phyloP scores from a whole-genome alignment of 2,888 invertebrate genomes.

The Scaptomyza tumidula region DNA sequence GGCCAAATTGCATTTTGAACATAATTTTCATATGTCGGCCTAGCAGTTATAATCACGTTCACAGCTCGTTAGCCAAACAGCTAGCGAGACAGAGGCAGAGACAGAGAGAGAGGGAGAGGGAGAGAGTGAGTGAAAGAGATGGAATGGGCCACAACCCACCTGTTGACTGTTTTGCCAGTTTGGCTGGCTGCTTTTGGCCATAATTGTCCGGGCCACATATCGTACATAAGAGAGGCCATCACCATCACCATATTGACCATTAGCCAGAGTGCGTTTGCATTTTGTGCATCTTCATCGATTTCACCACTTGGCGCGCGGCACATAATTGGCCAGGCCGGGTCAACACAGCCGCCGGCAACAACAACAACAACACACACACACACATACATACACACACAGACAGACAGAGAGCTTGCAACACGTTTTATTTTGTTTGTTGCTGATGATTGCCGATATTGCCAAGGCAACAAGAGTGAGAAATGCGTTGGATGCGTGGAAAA shows the following conservation, averaged over 20 bases:
- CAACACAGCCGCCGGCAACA: constrained; percentile 52
- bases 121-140: not conserved
- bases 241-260: constrained; percentile 78
- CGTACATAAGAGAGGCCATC: constrained; percentile 65
- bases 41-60: constrained; percentile 79
- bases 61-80: constrained; percentile 74
- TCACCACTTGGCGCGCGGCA: constrained; percentile 77
- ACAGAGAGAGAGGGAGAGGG: not conserved
- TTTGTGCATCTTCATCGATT: constrained; percentile 81
- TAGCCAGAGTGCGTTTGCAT: constrained; percentile 78
- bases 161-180: constrained; percentile 45
- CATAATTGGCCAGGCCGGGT: constrained; percentile 76
- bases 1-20: constrained; percentile 77
- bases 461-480: constrained; percentile 63
- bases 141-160: constrained; percentile 67
- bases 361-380: not conserved
- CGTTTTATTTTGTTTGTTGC: constrained; percentile 49
- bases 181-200: constrained; percentile 53
- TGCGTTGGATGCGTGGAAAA: constrained; percentile 78
- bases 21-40: constrained; percentile 80
- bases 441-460: constrained; percentile 77
- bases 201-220: constrained; percentile 77
- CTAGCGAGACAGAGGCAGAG: not conserved
- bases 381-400: constrained; percentile 9
- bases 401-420: constrained; percentile 49